Conservation (phyloP, 2,113 vertebrate species). For the Ammodramus savannarum region DNA sequence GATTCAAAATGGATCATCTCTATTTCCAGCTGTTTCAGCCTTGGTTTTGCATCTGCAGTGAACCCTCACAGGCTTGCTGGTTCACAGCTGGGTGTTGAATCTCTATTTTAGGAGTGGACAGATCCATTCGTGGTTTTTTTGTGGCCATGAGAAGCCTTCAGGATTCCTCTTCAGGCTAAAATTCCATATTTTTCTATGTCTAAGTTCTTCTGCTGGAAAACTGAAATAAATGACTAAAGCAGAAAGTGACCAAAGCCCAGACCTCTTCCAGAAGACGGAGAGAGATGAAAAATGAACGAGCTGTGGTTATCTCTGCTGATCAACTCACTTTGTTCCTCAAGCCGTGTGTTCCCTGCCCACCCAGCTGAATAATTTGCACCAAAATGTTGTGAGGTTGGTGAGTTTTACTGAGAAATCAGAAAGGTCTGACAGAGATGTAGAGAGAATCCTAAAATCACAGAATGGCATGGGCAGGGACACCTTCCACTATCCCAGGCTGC, state of each 20-base stretch:
- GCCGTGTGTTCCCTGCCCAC: not conserved
- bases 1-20: not conserved
- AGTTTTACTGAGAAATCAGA: not conserved
- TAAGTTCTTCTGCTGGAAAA: not conserved
- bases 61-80: not conserved
- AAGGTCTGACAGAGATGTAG: not conserved
- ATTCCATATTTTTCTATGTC: not conserved
- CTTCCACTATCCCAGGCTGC: rapidly evolving
- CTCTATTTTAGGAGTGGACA: not conserved
- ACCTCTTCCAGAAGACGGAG: not conserved
- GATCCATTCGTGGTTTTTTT: not conserved
- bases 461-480: not conserved
- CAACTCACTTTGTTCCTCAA: not conserved
- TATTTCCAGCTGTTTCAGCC: not conserved
- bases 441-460: not conserved
- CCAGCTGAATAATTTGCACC: not conserved
- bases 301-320: not conserved
- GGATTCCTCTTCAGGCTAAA: not conserved
- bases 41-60: not conserved
- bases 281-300: not conserved
- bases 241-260: not conserved
- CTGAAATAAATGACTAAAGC: not conserved
- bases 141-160: not conserved
- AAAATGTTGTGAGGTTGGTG: not conserved
- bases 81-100: not conserved